Evolutionary conservation across 2,888 invertebrate species (phyloP).

Genomic region (Lasioglossum marginatum): DNA sequence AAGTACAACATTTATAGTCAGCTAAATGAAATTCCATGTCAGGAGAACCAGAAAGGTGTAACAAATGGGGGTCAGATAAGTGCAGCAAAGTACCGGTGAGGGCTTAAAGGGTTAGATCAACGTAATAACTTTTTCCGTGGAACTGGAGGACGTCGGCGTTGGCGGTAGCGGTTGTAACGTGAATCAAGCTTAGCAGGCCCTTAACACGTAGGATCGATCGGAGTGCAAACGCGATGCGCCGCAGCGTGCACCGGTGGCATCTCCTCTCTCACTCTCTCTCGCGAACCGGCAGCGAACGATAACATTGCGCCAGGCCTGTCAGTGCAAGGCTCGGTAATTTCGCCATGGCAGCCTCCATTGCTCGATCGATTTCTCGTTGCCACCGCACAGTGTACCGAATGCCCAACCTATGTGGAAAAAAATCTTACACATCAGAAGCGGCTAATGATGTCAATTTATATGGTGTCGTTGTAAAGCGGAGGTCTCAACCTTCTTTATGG

Average conservation of each 20-base stretch:
- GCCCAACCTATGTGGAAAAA: too few relatives aligned
- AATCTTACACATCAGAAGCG: too few relatives aligned
- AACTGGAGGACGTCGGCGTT: too few relatives aligned
- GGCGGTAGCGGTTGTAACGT: background rate
- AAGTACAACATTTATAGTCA: background rate
- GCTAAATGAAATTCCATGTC: background rate
- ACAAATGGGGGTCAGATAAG: background rate
- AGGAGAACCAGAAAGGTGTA: background rate
- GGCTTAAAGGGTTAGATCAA: background rate
- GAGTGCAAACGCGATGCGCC: conserved; percentile 39
- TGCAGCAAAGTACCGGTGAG: background rate
- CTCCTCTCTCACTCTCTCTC: background rate
- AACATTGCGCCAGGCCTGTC: conserved; percentile 28
- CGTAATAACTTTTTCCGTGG: background rate
- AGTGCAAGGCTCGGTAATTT: conserved; percentile 32
- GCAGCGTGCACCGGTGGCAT: background rate
- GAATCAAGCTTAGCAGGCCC: conserved; percentile 16
- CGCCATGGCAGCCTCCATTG: background rate
- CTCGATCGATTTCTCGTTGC: conserved; percentile 7
- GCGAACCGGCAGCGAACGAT: conserved; percentile 20
- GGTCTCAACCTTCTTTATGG: too few relatives aligned
- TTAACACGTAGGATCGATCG: conserved; percentile 29
- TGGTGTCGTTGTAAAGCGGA: too few relatives aligned
- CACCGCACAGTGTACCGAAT: too few relatives aligned
- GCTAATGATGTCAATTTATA: too few relatives aligned